These are phyloP conservation scores for Folsomia manolachei DNA, from an alignment of 2,888 invertebrate species.

Conservation along the genomic window DNA sequence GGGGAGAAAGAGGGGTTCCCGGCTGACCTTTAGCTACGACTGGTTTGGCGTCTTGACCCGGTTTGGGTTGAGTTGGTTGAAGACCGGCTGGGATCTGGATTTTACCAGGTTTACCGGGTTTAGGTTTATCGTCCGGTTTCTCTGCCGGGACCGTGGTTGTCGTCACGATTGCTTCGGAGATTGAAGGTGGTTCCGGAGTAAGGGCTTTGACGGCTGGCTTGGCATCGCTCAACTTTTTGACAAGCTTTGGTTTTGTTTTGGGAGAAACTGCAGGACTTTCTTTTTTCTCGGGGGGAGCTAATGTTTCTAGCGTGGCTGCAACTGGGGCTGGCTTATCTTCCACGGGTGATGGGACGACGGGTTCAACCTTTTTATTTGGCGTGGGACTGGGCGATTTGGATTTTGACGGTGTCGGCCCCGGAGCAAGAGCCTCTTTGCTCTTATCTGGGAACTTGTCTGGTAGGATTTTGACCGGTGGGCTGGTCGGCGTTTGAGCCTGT, in stretches of 20 bases:
- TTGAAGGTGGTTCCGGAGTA: slow-evolving; percentile 1
- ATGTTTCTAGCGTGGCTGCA: not conserved
- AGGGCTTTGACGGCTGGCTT: not conserved
- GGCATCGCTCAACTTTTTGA: not conserved
- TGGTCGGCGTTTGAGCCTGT: slow-evolving; percentile 23
- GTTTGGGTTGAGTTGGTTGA: slow-evolving; percentile 53
- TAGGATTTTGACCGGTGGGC: not conserved
- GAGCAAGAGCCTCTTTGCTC: not conserved
- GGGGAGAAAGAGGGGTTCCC: slow-evolving; percentile 19
- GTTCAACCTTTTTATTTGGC: slow-evolving; percentile 13
- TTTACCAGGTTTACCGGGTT: slow-evolving; percentile 53
- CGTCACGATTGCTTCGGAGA: not conserved
- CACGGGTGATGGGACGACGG: not conserved
- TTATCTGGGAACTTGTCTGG: not conserved
- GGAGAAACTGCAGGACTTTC: slow-evolving; percentile 15
- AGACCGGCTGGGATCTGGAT: slow-evolving; percentile 56
- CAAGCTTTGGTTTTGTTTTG: slow-evolving; percentile 18
- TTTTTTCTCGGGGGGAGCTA: slow-evolving; percentile 9
- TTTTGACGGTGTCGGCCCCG: slow-evolving; percentile 3
- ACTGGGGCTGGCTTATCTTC: not conserved
- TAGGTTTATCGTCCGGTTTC: slow-evolving; percentile 33
- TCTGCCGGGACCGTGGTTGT: not conserved
- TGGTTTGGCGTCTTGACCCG: slow-evolving; percentile 39
- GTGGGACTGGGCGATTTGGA: not conserved
- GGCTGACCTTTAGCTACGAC: slow-evolving; percentile 45